phyloP scores from a whole-genome alignment of 1,140 invertebrate species.

The Caerostris extrusa region DNA sequence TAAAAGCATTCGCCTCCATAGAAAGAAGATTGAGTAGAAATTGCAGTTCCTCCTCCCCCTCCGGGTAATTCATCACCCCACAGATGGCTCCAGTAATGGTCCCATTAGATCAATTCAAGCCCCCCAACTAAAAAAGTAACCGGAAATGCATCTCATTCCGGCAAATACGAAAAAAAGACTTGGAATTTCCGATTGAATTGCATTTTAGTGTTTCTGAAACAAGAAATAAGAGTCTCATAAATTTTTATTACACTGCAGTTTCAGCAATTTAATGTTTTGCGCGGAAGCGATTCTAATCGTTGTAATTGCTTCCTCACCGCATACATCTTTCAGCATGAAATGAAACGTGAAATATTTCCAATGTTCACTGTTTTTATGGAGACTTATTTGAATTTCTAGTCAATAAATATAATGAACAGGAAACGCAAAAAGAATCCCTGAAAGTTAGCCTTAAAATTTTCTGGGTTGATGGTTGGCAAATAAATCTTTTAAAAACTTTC shows the following conservation, averaged over 20 bases:
- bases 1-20: conserved; percentile 44
- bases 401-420: neutral
- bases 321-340: neutral
- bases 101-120: conserved; percentile 51
- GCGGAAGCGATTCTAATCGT: neutral
- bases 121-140: neutral
- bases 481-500: too few species aligned
- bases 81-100: conserved; percentile 55
- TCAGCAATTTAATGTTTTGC: conserved; percentile 8
- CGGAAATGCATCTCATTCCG: conserved; percentile 29
- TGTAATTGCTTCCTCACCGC: conserved; percentile 6
- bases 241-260: neutral
- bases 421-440: neutral
- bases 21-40: conserved; percentile 68
- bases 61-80: conserved; percentile 55
- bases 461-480: too few species aligned
- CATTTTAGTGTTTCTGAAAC: neutral
- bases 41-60: neutral
- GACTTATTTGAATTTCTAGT: neutral
- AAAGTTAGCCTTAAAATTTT: too few species aligned
- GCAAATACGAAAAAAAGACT: neutral
- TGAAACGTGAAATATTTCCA: neutral
- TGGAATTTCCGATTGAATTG: neutral
- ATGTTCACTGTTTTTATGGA: neutral
- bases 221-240: conserved; percentile 30